phyloP scores from a whole-genome alignment of 2,797 vertebrate genomes.

The Cyprinodon diabolis region DNA sequence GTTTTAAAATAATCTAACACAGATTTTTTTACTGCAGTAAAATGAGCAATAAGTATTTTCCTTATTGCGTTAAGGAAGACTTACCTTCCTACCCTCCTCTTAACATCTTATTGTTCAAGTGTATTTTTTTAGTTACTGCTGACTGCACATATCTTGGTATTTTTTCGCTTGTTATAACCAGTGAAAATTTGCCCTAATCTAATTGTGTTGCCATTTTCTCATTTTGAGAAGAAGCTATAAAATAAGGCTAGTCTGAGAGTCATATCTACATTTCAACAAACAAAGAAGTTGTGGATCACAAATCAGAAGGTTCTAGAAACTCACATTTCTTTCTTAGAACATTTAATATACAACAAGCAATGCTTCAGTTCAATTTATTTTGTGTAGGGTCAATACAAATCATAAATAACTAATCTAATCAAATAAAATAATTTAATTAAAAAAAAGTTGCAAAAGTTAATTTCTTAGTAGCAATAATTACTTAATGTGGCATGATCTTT shows the following conservation, averaged over 20 bases:
- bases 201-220: not conserved
- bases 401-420: not conserved
- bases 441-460: not conserved
- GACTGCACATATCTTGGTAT: not conserved
- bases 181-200: not conserved
- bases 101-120: no score
- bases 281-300: not conserved
- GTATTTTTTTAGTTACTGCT: not conserved
- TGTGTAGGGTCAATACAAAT: not conserved
- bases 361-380: not conserved
- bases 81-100: not conserved
- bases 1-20: not conserved
- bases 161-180: not conserved
- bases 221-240: not conserved
- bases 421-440: not conserved
- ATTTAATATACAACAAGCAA: not conserved
- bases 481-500: not conserved
- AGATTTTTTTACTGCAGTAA: not conserved
- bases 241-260: not conserved
- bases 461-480: not conserved
- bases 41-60: not conserved
- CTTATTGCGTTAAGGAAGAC: not conserved
- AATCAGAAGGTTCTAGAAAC: not conserved
- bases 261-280: not conserved
- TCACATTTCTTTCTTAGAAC: not conserved